Base-by-base conservation (phyloP, 2,797 vertebrate species). In the Sebastes nivosus region DNA sequence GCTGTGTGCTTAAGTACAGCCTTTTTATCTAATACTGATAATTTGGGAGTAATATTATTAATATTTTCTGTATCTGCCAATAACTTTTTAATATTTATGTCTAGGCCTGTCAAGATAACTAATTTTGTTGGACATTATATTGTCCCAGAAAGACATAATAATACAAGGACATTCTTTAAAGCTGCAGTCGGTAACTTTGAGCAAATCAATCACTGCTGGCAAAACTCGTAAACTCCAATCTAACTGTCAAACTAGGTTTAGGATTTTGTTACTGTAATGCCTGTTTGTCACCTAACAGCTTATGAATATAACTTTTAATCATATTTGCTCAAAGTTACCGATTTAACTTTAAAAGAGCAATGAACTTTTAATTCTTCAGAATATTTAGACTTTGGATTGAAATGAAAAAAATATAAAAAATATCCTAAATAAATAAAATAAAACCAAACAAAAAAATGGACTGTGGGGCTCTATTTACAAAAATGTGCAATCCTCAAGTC, bases 171-270 rank as follows among this genome's bases (percentile, higher is more conserved):
- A 50, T 18, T 3, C 7, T 18, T 50, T 20, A 50, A 50, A 50
- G 46, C 18, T 50, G 46, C 46, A 20, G 16, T 2, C 0, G 7
- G 16, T 50, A 50, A 50, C 42, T 8, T 50, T 50, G 42, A 50
- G 42, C 1, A 50, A 50, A 18, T 18, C 16, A 50, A 18, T 50
- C 42, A 50, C 42, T 50, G 42, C 42, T 50, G 7, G 16, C 16
- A 0, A 50, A 50, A 50, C 42, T 50, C 7, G 0, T 50, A 1
- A 50, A 50, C 7, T 18, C 7, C 0, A 0, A 46, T 46, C 38
- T 16, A 46, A 50, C 42, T 0, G 16, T 50, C 42, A 50, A 50
- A 46, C 42, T 8, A 18, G 6, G 42, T 46, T 46, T 46, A 16
- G 16, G 42, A 50, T 50, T 0, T 0, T 46, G 38, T 46, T 0